Base-by-base conservation (phyloP, 1,140 invertebrate species). In the Zaprionus vittiger region DNA sequence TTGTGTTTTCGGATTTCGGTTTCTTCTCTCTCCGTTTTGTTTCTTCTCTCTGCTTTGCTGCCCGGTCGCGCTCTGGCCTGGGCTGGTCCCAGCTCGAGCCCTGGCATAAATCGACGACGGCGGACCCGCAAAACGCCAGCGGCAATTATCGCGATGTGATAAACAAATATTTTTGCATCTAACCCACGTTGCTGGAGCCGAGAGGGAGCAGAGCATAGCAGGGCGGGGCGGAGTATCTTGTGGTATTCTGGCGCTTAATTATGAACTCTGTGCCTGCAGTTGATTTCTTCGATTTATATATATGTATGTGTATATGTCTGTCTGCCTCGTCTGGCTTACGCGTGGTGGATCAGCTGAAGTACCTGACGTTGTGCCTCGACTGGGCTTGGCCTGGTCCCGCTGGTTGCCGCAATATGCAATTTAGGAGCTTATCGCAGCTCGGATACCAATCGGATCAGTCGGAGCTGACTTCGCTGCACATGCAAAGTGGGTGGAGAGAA, bases 81-180 rank as follows among this genome's bases (percentile, higher is more conserved):
- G 24, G 17, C 31, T 70, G 31, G 41, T 28, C 24, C 41, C 38
- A 41, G 4, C 38, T 15, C 47, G 20, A 52, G 47, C 47, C 47
- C 47, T 52, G 47, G 80, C 82, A 85, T 85, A 85, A 85, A 85
- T 85, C 79, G 63, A 79, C 77, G 47, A 82, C 71, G 63, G 73
- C 52, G 68, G 68, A 55, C 73, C 63, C 69, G n/a, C 31, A 34
- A 65, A 82, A 72, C 68, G 85, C 85, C 85, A 81, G 69, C 77
- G 85, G 85, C 85, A 90, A 90, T 91, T 91, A 91, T 85, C 86
- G 85, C 82, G 79, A 90, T 90, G 82, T 90, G 85, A 90, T 90
- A 90, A 90, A 90, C 85, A 90, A 90, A 90, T 90, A 90, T 90
- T 90, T 74, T 90, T 90, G 85, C 85, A 90, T 90, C 85, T 90